A percentile compares a stretch with the other conserved stretches of the same genome.
phyloP scores from a whole-genome alignment of 1,140 invertebrate genomes.

The Aphelenchoides besseyi region DNA sequence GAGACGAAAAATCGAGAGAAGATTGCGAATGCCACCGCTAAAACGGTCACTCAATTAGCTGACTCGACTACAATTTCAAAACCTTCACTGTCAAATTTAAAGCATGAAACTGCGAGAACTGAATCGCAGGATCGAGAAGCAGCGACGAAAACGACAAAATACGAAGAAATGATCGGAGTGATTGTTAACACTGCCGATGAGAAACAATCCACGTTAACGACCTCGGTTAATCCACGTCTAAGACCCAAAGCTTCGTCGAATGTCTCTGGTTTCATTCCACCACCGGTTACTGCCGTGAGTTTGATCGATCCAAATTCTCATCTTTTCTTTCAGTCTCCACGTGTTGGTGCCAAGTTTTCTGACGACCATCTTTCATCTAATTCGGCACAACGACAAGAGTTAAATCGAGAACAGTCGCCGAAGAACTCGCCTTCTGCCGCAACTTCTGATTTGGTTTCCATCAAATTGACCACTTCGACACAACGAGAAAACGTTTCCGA shows the following conservation, averaged over 20 bases:
- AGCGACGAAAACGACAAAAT: conserved; percentile 15
- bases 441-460: background rate
- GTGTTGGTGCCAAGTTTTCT: background rate
- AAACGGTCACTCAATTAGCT: no score
- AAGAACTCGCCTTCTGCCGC: background rate
- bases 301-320: background rate
- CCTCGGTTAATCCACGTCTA: conserved; percentile 61
- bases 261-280: conserved; percentile 33
- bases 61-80: background rate
- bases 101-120: no score
- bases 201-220: conserved; percentile 37
- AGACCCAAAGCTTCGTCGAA: conserved; percentile 51
- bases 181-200: conserved; percentile 51
- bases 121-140: background rate
- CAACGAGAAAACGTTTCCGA: conserved; percentile 13
- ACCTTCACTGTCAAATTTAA: background rate
- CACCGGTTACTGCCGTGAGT: conserved; percentile 27
- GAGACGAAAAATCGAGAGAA: conserved; percentile 35
- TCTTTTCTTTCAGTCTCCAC: background rate
- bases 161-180: conserved; percentile 43
- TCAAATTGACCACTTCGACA: background rate
- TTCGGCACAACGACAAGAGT: conserved; percentile 2
- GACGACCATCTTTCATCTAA: conserved; percentile 11
- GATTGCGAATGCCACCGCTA: conserved; percentile 4
- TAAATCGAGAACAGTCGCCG: conserved; percentile 19